These are phyloP conservation scores for Sylvicola fuscatus DNA, from an alignment of 2,888 invertebrate species.

Conservation along the genomic window DNA sequence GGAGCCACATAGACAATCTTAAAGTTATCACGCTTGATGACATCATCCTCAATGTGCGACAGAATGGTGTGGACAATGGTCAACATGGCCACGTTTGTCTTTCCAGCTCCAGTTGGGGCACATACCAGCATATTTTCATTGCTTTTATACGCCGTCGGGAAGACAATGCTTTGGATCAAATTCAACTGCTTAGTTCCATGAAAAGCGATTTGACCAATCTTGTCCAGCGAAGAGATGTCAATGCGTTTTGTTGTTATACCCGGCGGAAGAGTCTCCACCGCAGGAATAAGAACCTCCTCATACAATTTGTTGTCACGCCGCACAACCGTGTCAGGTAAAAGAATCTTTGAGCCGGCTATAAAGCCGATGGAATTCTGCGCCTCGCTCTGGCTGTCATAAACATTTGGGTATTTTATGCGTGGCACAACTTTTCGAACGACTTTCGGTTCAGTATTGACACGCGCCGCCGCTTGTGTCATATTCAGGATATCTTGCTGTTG, in stretches of 20 bases:
- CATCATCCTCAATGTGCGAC: constrained; percentile 57
- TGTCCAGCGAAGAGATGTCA: constrained; percentile 30
- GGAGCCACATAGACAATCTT: constrained; percentile 99
- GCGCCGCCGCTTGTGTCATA: constrained; percentile 17
- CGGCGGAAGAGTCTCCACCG: constrained; percentile 34
- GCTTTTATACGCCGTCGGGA: constrained; percentile 82
- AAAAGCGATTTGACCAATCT: constrained; percentile 80
- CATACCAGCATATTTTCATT: constrained; percentile 96
- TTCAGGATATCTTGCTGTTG: constrained; percentile 20
- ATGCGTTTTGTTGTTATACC: constrained; percentile 42
- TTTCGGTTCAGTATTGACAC: constrained; percentile 10
- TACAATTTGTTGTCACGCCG: constrained; percentile 51
- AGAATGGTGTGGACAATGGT: constrained; percentile 80
- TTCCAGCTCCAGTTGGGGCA: constrained; percentile 98
- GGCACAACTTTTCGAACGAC: background rate
- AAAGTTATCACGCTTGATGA: constrained; percentile 77
- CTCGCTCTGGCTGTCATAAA: constrained; percentile 60
- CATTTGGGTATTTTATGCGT: constrained; percentile 56
- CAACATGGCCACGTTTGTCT: constrained; percentile 94
- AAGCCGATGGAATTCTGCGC: constrained; percentile 44
- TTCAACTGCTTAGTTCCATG: constrained; percentile 71
- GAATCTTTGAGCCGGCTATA: constrained; percentile 55
- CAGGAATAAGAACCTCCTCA: constrained; percentile 74
- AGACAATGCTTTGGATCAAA: constrained; percentile 90
- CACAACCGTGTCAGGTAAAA: constrained; percentile 58